Base-by-base conservation (phyloP, 2,797 vertebrate genomes). In the Channallabes apus region DNA sequence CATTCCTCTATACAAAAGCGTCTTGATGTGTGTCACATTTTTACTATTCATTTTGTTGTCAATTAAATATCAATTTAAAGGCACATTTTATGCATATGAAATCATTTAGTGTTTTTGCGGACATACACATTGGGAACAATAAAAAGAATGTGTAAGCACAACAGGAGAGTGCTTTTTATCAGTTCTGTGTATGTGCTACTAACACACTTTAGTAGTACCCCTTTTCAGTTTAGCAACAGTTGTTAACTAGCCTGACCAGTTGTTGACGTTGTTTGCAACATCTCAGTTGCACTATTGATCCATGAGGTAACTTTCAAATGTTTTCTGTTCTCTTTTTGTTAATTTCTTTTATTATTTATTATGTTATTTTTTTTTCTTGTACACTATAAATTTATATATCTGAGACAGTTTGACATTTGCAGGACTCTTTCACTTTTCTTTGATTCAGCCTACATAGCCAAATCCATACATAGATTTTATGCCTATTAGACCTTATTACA, bases 271-370 rank as follows among this genome's bases (percentile, higher is more conserved):
- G 0, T 11, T 46, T 46, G 46, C 46, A 46, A 20, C 18, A 71
- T 20, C 65, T 68, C 15, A 35, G 29, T 68, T 4, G 15, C 22
- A 35, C 8, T 38, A 22, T 62, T 68, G 67, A 38, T 29, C 32
- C 17, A 69, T 22, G 18, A 22, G 18, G n/a, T 89, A 77, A 46
- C 81, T 85, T 69, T 69, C 7, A 32, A 3, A 20, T 35, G 7
- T 84, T 90, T 89, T 65, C 64, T 85, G 84, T 35, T 75, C 88
- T 73, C 67, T 32, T 3, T 46, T 46, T 46, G 46, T 46, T 69
- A 22, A 46, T 6, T 69, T 32, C 0, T 20, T 71, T 71, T 11
- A 22, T 12, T 65, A 27, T 72, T 18, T 41, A 62, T 82, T 20
- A 9, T 76, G 22, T 72, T 22, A 51, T 64, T 82, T 68, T 71